These are phyloP conservation scores for Sakesphorus luctuosus DNA, from an alignment of 2,113 vertebrate genomes.

Conservation along the genomic window DNA sequence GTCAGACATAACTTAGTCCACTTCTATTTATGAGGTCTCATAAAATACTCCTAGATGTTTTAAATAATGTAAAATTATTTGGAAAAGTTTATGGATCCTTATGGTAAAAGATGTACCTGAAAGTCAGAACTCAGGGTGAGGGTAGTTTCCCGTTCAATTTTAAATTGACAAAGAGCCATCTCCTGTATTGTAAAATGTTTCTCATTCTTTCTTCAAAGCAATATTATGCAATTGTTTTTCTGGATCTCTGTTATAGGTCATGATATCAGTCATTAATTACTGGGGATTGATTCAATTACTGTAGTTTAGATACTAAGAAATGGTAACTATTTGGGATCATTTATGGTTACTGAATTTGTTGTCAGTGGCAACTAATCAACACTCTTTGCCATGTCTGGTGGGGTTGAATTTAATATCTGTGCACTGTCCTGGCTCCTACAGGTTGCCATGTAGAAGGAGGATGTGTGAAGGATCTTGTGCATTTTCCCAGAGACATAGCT, in stretches of 20 bases:
- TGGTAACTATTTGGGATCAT: not conserved
- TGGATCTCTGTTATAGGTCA: not conserved
- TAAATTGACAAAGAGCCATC: not conserved
- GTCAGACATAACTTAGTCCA: not conserved
- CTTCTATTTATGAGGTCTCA: not conserved
- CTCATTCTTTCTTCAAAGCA: not conserved
- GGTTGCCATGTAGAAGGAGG: not conserved
- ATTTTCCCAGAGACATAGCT: not conserved
- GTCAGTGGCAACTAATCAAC: not conserved
- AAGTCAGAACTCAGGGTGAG: not conserved
- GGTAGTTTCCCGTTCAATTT: not conserved
- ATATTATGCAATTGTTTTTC: not conserved
- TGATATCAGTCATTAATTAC: not conserved
- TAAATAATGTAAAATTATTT: not conserved
- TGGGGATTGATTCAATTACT: not conserved
- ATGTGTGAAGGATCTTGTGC: not conserved
- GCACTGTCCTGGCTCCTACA: not conserved
- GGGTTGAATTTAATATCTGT: fast-evolving
- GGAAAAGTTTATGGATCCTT: not conserved
- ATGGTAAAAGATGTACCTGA: not conserved
- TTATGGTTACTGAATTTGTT: not conserved
- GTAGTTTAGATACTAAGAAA: not conserved
- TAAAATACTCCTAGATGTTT: not conserved
- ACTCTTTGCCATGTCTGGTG: not conserved
- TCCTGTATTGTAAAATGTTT: not conserved